Evolutionary conservation across 2,888 invertebrate genomes (phyloP).

Genomic region (Ormyrus rosae): DNA sequence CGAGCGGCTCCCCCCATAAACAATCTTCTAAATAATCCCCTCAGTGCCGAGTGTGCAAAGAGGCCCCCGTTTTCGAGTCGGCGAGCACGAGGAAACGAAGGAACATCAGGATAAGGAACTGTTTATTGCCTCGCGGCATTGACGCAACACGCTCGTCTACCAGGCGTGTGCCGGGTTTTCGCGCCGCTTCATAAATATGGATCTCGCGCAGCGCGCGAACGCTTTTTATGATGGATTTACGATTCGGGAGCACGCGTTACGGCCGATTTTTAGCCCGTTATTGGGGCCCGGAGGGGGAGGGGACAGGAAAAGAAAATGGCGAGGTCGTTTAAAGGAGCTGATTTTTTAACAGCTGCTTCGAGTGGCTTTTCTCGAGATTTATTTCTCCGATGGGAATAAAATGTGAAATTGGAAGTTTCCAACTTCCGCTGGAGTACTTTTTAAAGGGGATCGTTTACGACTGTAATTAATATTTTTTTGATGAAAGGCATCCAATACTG

Average conservation of each 20-base stretch:
- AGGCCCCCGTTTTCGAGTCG: background rate
- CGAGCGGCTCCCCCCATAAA: background rate
- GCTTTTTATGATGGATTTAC: constrained; percentile 45
- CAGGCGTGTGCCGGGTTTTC: background rate
- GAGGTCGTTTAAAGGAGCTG: background rate
- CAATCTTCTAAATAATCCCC: background rate
- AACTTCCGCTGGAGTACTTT: too few relatives aligned
- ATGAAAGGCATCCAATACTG: too few relatives aligned
- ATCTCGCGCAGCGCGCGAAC: constrained; percentile 15
- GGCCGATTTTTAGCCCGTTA: background rate
- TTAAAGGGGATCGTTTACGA: too few relatives aligned
- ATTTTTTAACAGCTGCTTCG: background rate
- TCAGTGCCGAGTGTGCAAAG: background rate
- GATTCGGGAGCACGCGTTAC: background rate
- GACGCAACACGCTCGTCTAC: background rate
- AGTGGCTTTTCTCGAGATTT: background rate
- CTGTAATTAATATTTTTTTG: too few relatives aligned
- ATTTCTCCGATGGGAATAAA: too few relatives aligned
- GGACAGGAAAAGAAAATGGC: background rate
- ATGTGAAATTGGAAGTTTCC: too few relatives aligned
- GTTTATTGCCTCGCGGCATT: constrained; percentile 19
- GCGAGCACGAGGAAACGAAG: constrained; percentile 9
- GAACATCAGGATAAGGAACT: background rate
- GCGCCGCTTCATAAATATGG: constrained; percentile 40
- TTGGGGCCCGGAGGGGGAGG: too few relatives aligned